Evolutionary conservation across 2,113 vertebrate species (phyloP).

Genomic region (Eurypyga helias): DNA sequence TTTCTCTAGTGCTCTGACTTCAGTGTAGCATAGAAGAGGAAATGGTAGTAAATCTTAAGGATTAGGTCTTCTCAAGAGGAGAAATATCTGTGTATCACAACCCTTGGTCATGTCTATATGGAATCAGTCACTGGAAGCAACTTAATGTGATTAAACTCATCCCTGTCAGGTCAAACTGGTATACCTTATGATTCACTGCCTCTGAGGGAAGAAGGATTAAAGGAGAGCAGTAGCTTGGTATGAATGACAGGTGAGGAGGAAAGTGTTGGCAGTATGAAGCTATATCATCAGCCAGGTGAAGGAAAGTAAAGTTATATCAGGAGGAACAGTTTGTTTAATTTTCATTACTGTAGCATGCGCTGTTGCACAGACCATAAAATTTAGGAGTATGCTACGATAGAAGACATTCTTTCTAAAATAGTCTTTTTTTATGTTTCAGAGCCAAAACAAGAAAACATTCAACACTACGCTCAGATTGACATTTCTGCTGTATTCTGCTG

Average conservation of each 20-base stretch:
- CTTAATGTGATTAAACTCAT: not conserved
- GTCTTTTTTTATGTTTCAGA: accelerated
- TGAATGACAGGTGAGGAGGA: not conserved
- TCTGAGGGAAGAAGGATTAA: not conserved
- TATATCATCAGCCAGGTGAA: not conserved
- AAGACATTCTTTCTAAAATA: not conserved
- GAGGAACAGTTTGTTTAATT: not conserved
- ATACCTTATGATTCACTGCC: not conserved
- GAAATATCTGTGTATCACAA: not conserved
- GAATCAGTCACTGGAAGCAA: not conserved
- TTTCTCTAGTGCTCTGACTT: not conserved
- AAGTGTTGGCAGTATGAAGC: not conserved
- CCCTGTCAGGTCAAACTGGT: not conserved
- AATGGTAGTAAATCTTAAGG: not conserved
- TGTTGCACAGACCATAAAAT: not conserved
- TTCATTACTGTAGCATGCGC: not conserved
- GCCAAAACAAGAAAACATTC: not conserved
- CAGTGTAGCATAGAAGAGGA: not conserved
- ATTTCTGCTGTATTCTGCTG: not conserved
- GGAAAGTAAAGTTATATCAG: not conserved
- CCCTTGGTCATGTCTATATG: not conserved
- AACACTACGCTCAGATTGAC: not conserved
- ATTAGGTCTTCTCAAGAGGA: not conserved
- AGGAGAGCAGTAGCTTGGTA: not conserved
- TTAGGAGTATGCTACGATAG: not conserved